Base-by-base conservation (phyloP, 2,888 invertebrate species). In the Sepiola atlantica region DNA sequence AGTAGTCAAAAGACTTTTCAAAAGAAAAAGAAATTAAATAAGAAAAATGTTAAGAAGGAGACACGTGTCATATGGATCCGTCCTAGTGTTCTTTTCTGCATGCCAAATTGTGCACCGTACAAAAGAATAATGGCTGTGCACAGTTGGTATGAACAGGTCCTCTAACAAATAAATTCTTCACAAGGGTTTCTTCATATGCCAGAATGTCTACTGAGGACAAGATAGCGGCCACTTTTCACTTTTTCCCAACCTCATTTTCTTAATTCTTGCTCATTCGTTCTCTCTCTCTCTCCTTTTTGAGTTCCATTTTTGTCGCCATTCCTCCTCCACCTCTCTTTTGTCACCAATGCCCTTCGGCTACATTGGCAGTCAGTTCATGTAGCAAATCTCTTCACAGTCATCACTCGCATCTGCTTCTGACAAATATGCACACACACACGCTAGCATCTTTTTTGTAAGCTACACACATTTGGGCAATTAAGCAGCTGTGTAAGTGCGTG, bases 141-240 rank as follows among this genome's bases (percentile, higher is more conserved):
- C 77, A 77, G 77, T 77, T 77, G 77, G 77, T 77, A 77, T 32
- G 77, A 77, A 32, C 77, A 77, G 77, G 77, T 77, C n/a, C 77
- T 77, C 77, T n/a, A 77, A 77, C n/a, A 77, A 77, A 77, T 77
- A 77, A 77, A 77, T n/a, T n/a, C 77, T 77, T 77, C 77, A 77
- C n/a, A 77, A 77, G 77, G 32, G 77, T 77, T 77, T 77, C 77
- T 32, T n/a, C 77, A 77, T 77, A n/a, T 77, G 77, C 77, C 77
- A 77, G 77, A 77, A 77, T 77, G 77, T 77, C 77, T 77, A 77
- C 77, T 77, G 4, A 77, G n/a, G 77, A n/a, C n/a, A 77, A 77
- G 77, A 77, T 1, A 2, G 14, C 77, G n/a, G n/a, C 12, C 77
- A 32, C 77, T n/a, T n/a, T n/a, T 77, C 14, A n/a, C n/a, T n/a